phyloP scores from a whole-genome alignment of 2,888 invertebrate species.

The Agriotes lineatus region DNA sequence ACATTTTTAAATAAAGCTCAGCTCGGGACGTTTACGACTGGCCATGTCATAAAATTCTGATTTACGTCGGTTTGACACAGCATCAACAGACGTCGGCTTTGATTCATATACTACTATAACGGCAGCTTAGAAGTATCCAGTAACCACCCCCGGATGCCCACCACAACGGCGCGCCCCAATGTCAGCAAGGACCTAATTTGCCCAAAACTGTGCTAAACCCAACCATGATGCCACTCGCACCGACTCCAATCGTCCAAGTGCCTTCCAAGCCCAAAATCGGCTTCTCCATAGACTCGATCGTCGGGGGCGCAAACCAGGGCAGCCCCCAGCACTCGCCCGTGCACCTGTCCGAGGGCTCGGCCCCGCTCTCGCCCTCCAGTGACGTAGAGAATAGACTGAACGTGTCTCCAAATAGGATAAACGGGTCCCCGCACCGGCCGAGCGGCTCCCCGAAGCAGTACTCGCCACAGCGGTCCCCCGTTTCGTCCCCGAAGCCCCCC shows the following conservation, averaged over 20 bases:
- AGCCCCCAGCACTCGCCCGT: constrained; percentile 67
- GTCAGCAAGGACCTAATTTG: constrained; percentile 38
- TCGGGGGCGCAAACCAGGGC: constrained; percentile 73
- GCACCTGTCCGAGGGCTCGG: constrained; percentile 69
- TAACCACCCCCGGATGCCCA: constrained; percentile 17
- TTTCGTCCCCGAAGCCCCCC: constrained; percentile 71
- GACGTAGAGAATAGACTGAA: constrained; percentile 61
- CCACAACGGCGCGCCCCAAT: constrained; percentile 9
- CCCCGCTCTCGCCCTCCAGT: constrained; percentile 66
- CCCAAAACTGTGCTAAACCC: constrained; percentile 44
- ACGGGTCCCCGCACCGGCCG: constrained; percentile 46
- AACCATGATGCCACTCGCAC: constrained; percentile 95
- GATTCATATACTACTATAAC: constrained; percentile 30
- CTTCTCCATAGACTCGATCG: constrained; percentile 95
- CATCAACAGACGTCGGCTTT: constrained; percentile 24
- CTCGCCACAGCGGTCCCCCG: constrained; percentile 57
- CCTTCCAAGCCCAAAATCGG: constrained; percentile 94
- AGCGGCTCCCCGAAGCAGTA: constrained; percentile 53
- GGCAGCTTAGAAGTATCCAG: constrained; percentile 27
- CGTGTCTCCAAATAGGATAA: too few species aligned
- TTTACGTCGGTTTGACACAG: constrained; percentile 29
- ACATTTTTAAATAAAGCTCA: constrained; percentile 34
- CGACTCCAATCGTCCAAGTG: constrained; percentile 92
- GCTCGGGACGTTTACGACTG: constrained; percentile 33
- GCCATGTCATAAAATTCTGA: constrained; percentile 33